Base-by-base conservation (phyloP, 2,113 vertebrate species). In the Australoheros scitulus region DNA sequence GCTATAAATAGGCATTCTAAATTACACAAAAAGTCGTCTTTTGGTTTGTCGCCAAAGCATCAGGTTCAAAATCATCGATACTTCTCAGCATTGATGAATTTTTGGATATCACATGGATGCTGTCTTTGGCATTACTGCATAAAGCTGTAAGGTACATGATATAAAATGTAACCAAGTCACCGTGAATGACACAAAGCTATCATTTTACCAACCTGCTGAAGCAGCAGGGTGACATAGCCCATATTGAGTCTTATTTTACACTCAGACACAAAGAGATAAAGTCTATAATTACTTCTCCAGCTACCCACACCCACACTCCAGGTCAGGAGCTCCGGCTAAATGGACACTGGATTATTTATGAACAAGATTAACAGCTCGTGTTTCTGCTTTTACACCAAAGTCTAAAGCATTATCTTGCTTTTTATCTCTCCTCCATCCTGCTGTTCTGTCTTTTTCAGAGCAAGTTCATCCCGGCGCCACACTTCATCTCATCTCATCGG, bases 281-380 rank as follows among this genome's bases (percentile, higher is more conserved):
- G 18, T 56, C 70, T n/a, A 7, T 17, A 55, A 24, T 58, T 20
- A 3, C 20, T 32, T 5, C 26, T 50, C 41, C 68, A 60, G 50
- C 50, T 17, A 61, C 4, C 59, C 61, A 8, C 17, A 10, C 38
- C 65, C 41, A 11, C 26, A 57, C 29, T n/a, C 26, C 24, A 3
- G 76, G 81, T 84, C 75, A 84, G 61, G 72, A 80, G 81, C 24
- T 24, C 65, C 1, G 5, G 76, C 60, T 63, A 85, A 87, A 80
- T 82, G 76, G 79, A 63, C 1, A 0, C 60, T 68, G 76, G 38
- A 77, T 85, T 41, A 77, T 90, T 80, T 50, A 84, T 76, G 57
- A 82, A 32, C 17, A 11, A 26, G 68, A 87, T 87, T 76, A 87
- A 22, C 38, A 52, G 59, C 60, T 78, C 59, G 5, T 29, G 58